phyloP scores from a whole-genome alignment of 2,113 vertebrate species.

The Ursus arctos region DNA sequence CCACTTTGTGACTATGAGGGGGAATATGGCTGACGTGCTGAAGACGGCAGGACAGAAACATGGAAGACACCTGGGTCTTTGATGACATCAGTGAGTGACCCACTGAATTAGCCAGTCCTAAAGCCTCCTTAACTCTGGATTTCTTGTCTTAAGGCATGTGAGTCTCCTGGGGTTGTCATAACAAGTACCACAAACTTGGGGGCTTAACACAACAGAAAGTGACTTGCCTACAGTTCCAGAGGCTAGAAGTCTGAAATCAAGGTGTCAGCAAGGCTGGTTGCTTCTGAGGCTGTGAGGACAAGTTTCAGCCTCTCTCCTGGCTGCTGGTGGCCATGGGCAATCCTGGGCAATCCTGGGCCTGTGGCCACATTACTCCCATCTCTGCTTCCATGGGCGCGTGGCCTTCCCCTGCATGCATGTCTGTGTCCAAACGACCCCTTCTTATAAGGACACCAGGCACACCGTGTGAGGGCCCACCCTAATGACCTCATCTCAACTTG shows the following conservation, averaged over 20 bases:
- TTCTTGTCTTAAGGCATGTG: background rate
- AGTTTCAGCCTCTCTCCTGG: no score
- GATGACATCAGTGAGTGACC: background rate
- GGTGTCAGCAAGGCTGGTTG: background rate
- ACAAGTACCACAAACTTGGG: background rate
- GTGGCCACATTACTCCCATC: accelerated
- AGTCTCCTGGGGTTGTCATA: background rate
- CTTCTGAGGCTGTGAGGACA: background rate
- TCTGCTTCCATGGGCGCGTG: background rate
- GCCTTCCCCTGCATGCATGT: accelerated
- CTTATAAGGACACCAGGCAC: background rate
- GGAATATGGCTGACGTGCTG: background rate
- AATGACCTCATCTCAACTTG: background rate
- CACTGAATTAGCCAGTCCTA: background rate
- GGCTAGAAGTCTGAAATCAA: background rate
- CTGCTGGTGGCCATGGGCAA: background rate
- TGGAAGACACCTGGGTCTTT: background rate
- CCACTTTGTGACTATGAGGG: background rate
- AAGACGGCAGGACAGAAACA: background rate
- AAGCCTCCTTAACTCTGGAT: background rate
- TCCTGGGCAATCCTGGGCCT: accelerated
- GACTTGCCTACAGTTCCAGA: background rate
- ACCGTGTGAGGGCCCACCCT: accelerated
- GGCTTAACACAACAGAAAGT: background rate
- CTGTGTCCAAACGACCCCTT: background rate